Percentiles rank a stretch among this genome's conserved stretches.
These are phyloP conservation scores for Sebastes nivosus DNA, from an alignment of 2,797 vertebrate species.

Conservation along the genomic window DNA sequence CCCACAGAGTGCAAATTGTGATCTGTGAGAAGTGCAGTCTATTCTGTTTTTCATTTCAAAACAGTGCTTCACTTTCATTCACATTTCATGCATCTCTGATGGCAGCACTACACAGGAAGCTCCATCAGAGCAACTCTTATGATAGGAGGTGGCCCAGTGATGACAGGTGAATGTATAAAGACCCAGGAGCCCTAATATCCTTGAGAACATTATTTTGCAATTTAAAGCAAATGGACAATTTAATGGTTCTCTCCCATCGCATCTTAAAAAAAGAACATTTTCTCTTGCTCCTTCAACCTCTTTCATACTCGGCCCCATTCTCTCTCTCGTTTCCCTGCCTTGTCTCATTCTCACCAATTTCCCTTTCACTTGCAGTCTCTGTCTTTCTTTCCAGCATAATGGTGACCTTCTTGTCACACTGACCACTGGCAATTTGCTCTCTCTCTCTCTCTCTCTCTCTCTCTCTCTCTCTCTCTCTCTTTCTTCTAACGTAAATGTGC, in stretches of 20 bases:
- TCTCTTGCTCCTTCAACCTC: not conserved
- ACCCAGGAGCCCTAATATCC: conserved; percentile 17
- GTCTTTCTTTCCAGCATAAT: conserved; percentile 9
- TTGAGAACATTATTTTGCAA: conserved; percentile 34
- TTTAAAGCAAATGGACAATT: conserved; percentile 35
- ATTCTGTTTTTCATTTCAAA: conserved; percentile 2
- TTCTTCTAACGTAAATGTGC: conserved; percentile 9
- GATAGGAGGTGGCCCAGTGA: conserved; percentile 2
- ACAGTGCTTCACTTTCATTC: conserved; percentile 8
- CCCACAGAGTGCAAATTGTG: not conserved
- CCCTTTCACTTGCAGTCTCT: not conserved
- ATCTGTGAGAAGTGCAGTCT: not conserved
- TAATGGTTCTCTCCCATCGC: not conserved
- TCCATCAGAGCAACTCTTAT: conserved; percentile 33
- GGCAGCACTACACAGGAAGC: not conserved
- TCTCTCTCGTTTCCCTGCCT: not conserved
- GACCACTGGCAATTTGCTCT: conserved; percentile 1
- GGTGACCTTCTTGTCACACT: conserved; percentile 26
- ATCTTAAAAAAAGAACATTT: not conserved
- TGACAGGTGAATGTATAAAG: conserved; percentile 31
- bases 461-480: too few species aligned
- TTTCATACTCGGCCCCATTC: not conserved
- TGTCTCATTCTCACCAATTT: not conserved
- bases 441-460: not conserved
- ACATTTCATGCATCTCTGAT: conserved; percentile 6